These are phyloP conservation scores for Caenorhabditis becei DNA, from an alignment of 2,888 invertebrate species.

Conservation along the genomic window DNA sequence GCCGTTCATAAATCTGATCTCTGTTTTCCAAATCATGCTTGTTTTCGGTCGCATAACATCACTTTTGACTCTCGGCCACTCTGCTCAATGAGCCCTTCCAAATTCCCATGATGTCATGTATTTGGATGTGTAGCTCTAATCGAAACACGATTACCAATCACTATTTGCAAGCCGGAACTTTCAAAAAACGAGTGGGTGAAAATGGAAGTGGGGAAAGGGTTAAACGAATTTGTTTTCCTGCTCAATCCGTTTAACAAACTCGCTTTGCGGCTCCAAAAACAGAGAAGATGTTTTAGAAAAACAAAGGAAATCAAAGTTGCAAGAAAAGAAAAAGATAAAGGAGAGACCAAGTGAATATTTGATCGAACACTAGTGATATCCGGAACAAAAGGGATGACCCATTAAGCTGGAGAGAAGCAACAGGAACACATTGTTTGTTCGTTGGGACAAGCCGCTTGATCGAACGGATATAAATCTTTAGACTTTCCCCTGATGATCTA, in stretches of 20 bases:
- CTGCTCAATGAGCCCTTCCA: background rate
- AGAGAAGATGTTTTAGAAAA: background rate
- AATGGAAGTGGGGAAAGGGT: background rate
- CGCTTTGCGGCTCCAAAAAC: background rate
- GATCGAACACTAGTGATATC: slow-evolving; percentile 9
- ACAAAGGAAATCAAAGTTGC: background rate
- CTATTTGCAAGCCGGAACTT: background rate
- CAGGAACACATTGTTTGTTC: slow-evolving; percentile 37
- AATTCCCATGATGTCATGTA: slow-evolving; percentile 4
- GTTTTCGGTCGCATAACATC: too few species aligned
- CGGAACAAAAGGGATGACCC: slow-evolving; percentile 34
- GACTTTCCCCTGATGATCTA: background rate
- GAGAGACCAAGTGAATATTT: background rate
- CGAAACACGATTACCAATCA: background rate
- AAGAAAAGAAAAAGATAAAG: background rate
- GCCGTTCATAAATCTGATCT: too few species aligned
- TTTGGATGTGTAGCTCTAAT: background rate
- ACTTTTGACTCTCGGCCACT: too few species aligned
- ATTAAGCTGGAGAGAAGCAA: slow-evolving; percentile 24
- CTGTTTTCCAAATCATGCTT: too few species aligned
- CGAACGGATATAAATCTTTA: slow-evolving; percentile 20
- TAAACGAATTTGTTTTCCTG: background rate
- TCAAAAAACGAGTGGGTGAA: background rate
- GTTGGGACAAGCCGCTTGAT: slow-evolving; percentile 9
- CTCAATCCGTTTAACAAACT: background rate